Evolutionary conservation across 2,113 vertebrate genomes (phyloP), one percentile per base, ranked within the genome.

Genomic region (Nothocercus nigrocapillus): DNA sequence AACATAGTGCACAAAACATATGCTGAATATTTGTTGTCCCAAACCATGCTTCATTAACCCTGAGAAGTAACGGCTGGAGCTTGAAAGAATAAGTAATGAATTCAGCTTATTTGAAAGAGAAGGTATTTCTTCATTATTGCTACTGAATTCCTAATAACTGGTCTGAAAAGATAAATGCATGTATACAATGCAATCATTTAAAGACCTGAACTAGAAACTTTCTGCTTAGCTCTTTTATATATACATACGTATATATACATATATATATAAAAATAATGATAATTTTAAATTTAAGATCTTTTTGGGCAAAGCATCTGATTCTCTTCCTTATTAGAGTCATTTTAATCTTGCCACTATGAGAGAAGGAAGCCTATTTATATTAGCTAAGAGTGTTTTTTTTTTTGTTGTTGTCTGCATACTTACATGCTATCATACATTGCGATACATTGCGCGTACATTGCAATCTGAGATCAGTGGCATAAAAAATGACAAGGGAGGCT

Each of bases 151-250:
- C 79, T 70, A 82, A 94, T 34, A 85, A 68, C 67, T 85, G 6
- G 24, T 80, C 69, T 95, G 58, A 85, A 94, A 95, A 97, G 47
- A 90, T 34, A 42, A 2, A 53, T 14, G 16, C 93, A 21, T 44
- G 11, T 9, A 49, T 59, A 68, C 81, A 53, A 4, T 9, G 7
- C 10, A 62, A 4, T 34, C 82, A 64, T 62, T n/a, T 2, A 58
- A 63, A 88, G 68, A 69, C 3, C 11, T 45, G 5, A 63, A 1
- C 3, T 5, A 32, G 17, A 90, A 68, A 40, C 18, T 9, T 82
- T 66, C 28, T 64, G 24, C 10, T 61, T 42, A 6, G 4, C 22
- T 74, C 11, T 44, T 59, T 74, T 38, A 5, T 17, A n/a, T 20
- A 24, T 11, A 51, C 34, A 36, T 25, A 34, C 16, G 5, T 22